Evolutionary conservation across 2,797 vertebrate species (phyloP).

Genomic region (Crenichthys baileyi): DNA sequence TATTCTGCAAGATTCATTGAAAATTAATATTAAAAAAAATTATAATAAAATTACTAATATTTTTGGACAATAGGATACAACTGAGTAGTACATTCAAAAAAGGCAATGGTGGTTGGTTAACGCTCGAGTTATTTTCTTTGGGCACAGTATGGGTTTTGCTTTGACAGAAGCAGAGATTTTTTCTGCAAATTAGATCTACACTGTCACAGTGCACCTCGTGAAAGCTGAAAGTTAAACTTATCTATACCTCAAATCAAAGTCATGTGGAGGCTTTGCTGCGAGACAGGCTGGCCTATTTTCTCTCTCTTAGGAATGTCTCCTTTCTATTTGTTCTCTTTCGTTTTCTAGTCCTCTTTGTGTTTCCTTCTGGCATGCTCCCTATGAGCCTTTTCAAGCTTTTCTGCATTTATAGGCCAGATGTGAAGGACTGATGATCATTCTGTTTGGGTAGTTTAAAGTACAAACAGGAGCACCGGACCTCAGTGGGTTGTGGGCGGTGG

Average conservation of each 20-base stretch:
- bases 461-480: conserved; percentile 66
- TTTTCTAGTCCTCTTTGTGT: conserved; percentile 37
- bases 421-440: conserved; percentile 65
- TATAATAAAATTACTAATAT: no score
- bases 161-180: conserved; percentile 30
- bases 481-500: conserved; percentile 61
- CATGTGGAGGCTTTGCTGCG: conserved; percentile 73
- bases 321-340: conserved; percentile 32
- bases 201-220: conserved; percentile 49
- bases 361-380: conserved; percentile 31
- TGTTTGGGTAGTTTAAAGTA: conserved; percentile 65
- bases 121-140: conserved; percentile 1
- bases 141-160: conserved; percentile 16
- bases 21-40: neutral
- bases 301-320: conserved; percentile 60
- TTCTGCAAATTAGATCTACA: conserved; percentile 37
- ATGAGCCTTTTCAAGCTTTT: conserved; percentile 34
- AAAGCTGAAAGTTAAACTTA: conserved; percentile 62
- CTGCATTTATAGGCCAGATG: conserved; percentile 51
- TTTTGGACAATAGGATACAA: neutral
- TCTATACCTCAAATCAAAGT: conserved; percentile 79
- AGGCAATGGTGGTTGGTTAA: neutral
- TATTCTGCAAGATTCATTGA: neutral
- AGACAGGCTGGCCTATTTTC: conserved; percentile 76
- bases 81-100: neutral